Evolutionary conservation across 2,888 invertebrate species (phyloP), one percentile per base, ranked within the genome.

Genomic region (Phaedon cochleariae): DNA sequence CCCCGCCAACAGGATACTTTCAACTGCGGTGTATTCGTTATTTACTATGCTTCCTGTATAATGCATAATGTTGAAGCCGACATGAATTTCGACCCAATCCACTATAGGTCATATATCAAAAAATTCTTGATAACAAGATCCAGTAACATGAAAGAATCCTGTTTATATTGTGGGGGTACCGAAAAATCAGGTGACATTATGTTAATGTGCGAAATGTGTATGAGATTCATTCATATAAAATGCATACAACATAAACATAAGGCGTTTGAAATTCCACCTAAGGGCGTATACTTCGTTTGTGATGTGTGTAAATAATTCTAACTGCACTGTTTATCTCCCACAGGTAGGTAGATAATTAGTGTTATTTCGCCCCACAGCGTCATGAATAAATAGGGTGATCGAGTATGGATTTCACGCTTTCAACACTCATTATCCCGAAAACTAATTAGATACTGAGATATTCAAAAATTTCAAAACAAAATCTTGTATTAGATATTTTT

Each of bases 21-120:
- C 34, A 53, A 53, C 34, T 53, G 53, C 12, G 53, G 53, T 22
- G 53, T 53, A 53, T 53, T 53, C 29, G 15, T 29, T 53, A 53
- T 26, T 26, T 53, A 53, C 29, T 53, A 26, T 34, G 53, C 53
- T 22, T 31, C 15, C 26, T 26, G 53, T 26, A 15, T 53, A 21
- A 53, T 53, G 29, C 29, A 26, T 17, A 3, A 18, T n/a, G 26
- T 29, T 26, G 17, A 29, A n/a, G 18, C 34, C 12, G 29, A 29
- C 10, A 53, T 31, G 2, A 26, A 34, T 53, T 53, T 26, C 18
- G 34, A 53, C 10, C 53, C 53, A 48, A 48, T 48, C 15, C 2
- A 48, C 15, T 48, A 48, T 15, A 48, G 48, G 17, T 15, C 48
- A 17, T 48, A 15, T 20, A 12, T 48, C 7, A 48, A 48, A 48